These are phyloP conservation scores for Alsophila aescularia DNA, from an alignment of 2,888 invertebrate species.

Conservation along the genomic window DNA sequence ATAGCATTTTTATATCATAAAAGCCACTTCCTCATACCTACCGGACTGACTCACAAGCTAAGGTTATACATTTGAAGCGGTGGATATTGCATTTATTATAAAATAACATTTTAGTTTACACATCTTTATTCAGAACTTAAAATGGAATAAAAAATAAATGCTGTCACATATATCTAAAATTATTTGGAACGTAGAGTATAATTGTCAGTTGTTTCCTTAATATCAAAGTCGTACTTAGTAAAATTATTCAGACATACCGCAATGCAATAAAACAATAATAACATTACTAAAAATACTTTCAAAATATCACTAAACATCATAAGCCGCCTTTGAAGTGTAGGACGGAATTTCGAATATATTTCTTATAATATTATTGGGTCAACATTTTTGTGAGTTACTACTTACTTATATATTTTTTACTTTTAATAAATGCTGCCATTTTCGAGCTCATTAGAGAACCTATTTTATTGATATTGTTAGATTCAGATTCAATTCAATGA, in stretches of 20 bases:
- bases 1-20: too few relatives aligned
- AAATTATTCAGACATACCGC: background rate
- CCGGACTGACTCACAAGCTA: background rate
- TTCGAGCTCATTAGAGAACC: background rate
- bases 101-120: constrained; percentile 1
- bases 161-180: constrained; percentile 13
- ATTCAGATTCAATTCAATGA: too few relatives aligned
- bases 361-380: background rate
- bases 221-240: background rate
- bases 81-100: background rate
- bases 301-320: constrained; percentile 6
- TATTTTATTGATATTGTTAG: background rate
- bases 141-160: constrained; percentile 34
- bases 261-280: background rate
- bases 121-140: constrained; percentile 24
- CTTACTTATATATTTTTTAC: background rate
- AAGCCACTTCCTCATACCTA: background rate
- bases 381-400: too few relatives aligned
- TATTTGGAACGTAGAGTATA: background rate
- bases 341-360: background rate
- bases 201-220: background rate
- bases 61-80: background rate
- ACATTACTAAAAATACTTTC: background rate
- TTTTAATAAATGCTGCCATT: background rate
- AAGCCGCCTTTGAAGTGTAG: background rate